These are phyloP conservation scores for Drosophila fulvimacula DNA, from an alignment of 2,888 invertebrate species.

Conservation along the genomic window DNA sequence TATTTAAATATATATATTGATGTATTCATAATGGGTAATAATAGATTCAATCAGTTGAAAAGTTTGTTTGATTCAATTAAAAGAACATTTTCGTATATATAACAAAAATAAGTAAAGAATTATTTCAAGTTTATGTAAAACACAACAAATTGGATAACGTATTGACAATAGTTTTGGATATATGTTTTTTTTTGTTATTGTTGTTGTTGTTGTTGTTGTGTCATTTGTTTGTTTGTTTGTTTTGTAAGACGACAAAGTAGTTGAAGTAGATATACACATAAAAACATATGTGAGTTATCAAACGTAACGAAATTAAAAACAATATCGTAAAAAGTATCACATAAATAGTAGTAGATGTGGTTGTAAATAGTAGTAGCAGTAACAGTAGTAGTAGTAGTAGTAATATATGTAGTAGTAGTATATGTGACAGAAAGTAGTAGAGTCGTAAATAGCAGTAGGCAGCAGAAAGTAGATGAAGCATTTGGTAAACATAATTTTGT, in stretches of 20 bases:
- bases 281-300: slow-evolving; percentile 22
- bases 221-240: slow-evolving; percentile 3
- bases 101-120: slow-evolving; percentile 10
- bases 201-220: slow-evolving; percentile 6
- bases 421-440: slow-evolving; percentile 39
- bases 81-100: slow-evolving; percentile 13
- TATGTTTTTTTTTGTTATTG: slow-evolving; percentile 5
- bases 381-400: slow-evolving; percentile 19
- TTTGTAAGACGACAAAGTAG: neutral
- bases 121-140: slow-evolving; percentile 17
- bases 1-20: slow-evolving; percentile 28
- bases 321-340: slow-evolving; percentile 19
- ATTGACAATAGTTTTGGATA: slow-evolving; percentile 14
- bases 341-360: slow-evolving; percentile 27
- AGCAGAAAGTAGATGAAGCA: slow-evolving; percentile 57
- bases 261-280: slow-evolving; percentile 17
- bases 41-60: slow-evolving; percentile 44
- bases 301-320: slow-evolving; percentile 46
- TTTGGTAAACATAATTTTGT: slow-evolving; percentile 41
- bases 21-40: slow-evolving; percentile 31
- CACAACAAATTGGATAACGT: slow-evolving; percentile 38
- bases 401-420: slow-evolving; percentile 16
- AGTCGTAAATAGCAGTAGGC: slow-evolving; percentile 57
- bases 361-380: slow-evolving; percentile 35
- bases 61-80: slow-evolving; percentile 33